phyloP scores from a whole-genome alignment of 2,113 vertebrate species.

The Paramormyrops kingsleyae region DNA sequence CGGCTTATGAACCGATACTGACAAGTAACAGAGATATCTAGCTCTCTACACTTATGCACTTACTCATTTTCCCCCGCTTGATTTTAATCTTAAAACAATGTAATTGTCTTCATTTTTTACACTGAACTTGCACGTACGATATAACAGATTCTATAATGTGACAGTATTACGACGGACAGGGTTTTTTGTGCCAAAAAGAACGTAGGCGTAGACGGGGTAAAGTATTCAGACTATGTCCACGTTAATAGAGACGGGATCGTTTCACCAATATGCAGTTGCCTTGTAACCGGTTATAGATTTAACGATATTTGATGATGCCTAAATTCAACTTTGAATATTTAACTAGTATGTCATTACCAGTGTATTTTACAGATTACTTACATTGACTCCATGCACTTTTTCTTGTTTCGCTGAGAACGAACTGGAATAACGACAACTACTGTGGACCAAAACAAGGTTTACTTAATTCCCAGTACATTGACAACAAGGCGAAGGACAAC shows the following conservation, averaged over 20 bases:
- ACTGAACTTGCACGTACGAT: slow-evolving; percentile 38
- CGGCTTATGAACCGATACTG: slow-evolving; percentile 77
- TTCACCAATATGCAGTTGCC: background rate
- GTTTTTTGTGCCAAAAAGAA: background rate
- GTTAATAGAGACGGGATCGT: background rate
- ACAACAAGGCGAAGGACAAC: background rate
- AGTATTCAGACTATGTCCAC: background rate
- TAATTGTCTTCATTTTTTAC: slow-evolving; percentile 44
- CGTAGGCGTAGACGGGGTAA: background rate
- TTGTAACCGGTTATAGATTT: background rate
- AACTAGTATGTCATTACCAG: background rate
- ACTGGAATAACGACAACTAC: slow-evolving; percentile 9
- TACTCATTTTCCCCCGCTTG: slow-evolving; percentile 62
- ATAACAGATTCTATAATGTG: slow-evolving; percentile 14
- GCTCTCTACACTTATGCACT: slow-evolving; percentile 62
- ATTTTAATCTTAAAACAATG: slow-evolving; percentile 65
- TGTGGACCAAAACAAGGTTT: background rate
- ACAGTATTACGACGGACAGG: background rate
- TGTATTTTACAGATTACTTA: background rate
- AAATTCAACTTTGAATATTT: background rate
- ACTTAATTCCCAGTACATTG: background rate
- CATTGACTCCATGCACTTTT: slow-evolving; percentile 1
- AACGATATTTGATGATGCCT: background rate
- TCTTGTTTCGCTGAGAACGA: background rate
- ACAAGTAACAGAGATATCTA: slow-evolving; percentile 94